Base-by-base conservation (phyloP, 2,888 invertebrate genomes). In the Lepidochitona cinerea region DNA sequence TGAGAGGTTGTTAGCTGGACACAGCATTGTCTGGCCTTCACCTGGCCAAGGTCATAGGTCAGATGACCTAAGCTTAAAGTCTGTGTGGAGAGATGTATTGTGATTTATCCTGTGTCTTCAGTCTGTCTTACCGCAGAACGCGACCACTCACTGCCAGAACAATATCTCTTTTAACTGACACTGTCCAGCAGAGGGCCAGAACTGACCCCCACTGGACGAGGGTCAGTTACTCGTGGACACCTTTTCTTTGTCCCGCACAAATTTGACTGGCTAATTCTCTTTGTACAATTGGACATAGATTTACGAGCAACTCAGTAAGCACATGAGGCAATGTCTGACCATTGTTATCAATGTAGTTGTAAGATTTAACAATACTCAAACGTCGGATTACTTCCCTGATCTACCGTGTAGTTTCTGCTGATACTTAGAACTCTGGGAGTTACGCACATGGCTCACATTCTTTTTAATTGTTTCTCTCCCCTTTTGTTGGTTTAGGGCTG, bases 41-140 rank as follows among this genome's bases (percentile, higher is more conserved):
- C 59, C 59, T 59, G 59, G 26, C 59, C 29, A 29, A 26, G 59
- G 59, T 59, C 59, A 59, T 4, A 59, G 59, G 59, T 59, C 32
- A 29, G 59, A 29, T 59, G 59, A 59, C 59, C 59, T 59, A 23
- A 59, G 59, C n/a, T n/a, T n/a, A n/a, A n/a, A n/a, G n/a, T n/a
- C n/a, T n/a, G n/a, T n/a, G n/a, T n/a, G n/a, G n/a, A n/a, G n/a
- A 7, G n/a, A 7, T n/a, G n/a, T 7, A 49, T 49, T 49, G 49
- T 49, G 49, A 49, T 49, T 49, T 5, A 49, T 49, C 18, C n/a
- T 23, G 23, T 49, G 49, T 49, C 49, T 23, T n/a, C n/a, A 23
- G 49, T 49, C n/a, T 49, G n/a, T 49, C 23, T 49, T 18, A 18
- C 7, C n/a, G 23, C 23, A 23, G 49, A n/a, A 23, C 49, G 49